Evolutionary conservation across 2,113 vertebrate species (phyloP), one percentile per base, ranked within the genome.

Genomic region (Amphiprion percula): DNA sequence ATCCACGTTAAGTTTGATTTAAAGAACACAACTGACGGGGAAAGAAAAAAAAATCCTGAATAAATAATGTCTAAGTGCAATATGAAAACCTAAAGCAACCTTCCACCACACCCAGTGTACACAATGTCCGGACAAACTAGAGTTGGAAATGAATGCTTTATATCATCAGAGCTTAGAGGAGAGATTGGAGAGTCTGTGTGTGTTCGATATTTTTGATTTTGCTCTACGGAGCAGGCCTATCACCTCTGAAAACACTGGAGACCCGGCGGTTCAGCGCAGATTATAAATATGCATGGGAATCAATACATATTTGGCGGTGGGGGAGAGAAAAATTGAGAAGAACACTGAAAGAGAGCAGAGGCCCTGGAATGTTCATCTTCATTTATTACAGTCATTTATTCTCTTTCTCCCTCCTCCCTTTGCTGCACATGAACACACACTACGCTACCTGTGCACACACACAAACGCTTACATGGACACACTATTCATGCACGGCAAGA

Each of bases 271-370:
- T 81, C 81, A 74, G 75, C 33, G 46, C 47, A 82, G 79, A 84
- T 90, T 90, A 88, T 93, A 93, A 93, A 93, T 93, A 93, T 93
- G 88, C 90, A 94, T 89, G 76, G 63, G 70, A 92, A 94, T 95
- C 94, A 91, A 94, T 94, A 91, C 33, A 88, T 87, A 88, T 90
- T 90, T 93, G 83, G 92, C 85, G 88, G 82, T 78, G 50, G 74
- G 86, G 83, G 84, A 85, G 74, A 88, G 88, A 80, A 86, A 81
- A 73, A 85, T 76, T 68, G 72, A 77, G 86, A 85, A 89, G 85
- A 90, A 87, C 69, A 83, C 74, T 79, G 56, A 80, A 88, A 78
- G 70, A 87, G 77, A 85, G 79, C 71, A 83, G 60, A 73, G 69
- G 72, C 77, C 59, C 82, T 62, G 75, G 52, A 88, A 84, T 87